Evolutionary conservation across 1,140 invertebrate genomes (phyloP).

Genomic region (Callitettix versicolor): DNA sequence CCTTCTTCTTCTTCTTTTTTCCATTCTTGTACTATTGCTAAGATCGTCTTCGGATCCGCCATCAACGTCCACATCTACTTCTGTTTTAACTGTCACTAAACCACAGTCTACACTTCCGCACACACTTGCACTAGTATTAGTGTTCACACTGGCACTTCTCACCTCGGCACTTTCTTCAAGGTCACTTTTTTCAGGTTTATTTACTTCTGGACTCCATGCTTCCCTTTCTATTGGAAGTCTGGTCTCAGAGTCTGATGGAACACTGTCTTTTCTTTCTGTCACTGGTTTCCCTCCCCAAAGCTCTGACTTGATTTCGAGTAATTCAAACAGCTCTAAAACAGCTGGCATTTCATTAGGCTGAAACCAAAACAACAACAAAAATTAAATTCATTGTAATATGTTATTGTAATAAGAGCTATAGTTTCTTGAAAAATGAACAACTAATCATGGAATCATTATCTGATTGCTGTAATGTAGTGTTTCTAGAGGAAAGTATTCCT

Average conservation of each 20-base stretch:
- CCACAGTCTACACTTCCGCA: constrained; percentile 25
- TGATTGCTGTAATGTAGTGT: no score
- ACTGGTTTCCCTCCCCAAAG: constrained; percentile 37
- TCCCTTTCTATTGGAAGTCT: not conserved
- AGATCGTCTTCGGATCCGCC: constrained; percentile 4
- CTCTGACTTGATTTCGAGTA: constrained; percentile 73
- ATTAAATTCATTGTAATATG: no score
- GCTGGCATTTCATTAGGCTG: constrained; percentile 69
- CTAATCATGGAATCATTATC: no score
- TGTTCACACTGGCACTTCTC: constrained; percentile 5
- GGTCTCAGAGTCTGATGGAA: not conserved
- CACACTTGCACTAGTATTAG: constrained; percentile 25
- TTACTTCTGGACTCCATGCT: not conserved
- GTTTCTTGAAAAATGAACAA: not conserved
- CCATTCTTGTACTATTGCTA: not conserved
- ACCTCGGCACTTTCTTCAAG: not conserved
- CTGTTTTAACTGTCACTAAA: constrained; percentile 16
- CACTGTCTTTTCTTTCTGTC: constrained; percentile 2
- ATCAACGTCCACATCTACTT: constrained; percentile 23
- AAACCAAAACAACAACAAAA: constrained; percentile 32
- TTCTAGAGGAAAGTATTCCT: no score
- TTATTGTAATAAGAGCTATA: not conserved
- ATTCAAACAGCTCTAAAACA: constrained; percentile 65
- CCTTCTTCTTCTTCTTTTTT: constrained; percentile 15
- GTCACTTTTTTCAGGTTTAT: constrained; percentile 29